Conservation (phyloP, 2,888 invertebrate species). For the Euplagia quadripunctaria region DNA sequence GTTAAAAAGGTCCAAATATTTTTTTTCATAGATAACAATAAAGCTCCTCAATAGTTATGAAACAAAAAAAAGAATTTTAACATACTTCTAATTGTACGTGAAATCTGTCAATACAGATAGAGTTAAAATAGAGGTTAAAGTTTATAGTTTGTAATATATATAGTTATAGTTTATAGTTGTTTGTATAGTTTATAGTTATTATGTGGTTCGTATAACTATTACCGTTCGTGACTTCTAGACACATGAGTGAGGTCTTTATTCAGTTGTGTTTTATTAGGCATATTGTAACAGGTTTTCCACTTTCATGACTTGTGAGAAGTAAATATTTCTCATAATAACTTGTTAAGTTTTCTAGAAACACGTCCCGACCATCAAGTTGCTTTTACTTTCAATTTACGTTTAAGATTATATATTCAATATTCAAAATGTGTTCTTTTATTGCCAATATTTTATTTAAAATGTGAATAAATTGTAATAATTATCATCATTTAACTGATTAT, state of each 20-base stretch:
- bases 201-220: too few relatives aligned
- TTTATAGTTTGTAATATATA: too few relatives aligned
- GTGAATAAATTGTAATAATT: slow-evolving; percentile 15
- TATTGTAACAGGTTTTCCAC: slow-evolving; percentile 5
- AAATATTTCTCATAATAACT: slow-evolving; percentile 18
- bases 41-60: too few relatives aligned
- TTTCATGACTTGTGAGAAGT: slow-evolving; percentile 10
- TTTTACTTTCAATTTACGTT: slow-evolving; percentile 21
- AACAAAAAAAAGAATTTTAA: too few relatives aligned
- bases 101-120: too few relatives aligned
- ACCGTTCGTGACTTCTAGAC: too few relatives aligned
- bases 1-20: too few relatives aligned
- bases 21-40: too few relatives aligned
- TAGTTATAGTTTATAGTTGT: too few relatives aligned
- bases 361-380: neutral
- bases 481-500: slow-evolving; percentile 13
- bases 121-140: too few relatives aligned
- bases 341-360: slow-evolving; percentile 25
- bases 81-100: too few relatives aligned
- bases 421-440: slow-evolving; percentile 16
- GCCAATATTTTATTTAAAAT: slow-evolving; percentile 8
- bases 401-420: slow-evolving; percentile 9
- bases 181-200: too few relatives aligned
- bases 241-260: neutral
- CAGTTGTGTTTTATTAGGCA: neutral